phyloP scores from a whole-genome alignment of 2,797 vertebrate species.

The Varecia variegata region DNA sequence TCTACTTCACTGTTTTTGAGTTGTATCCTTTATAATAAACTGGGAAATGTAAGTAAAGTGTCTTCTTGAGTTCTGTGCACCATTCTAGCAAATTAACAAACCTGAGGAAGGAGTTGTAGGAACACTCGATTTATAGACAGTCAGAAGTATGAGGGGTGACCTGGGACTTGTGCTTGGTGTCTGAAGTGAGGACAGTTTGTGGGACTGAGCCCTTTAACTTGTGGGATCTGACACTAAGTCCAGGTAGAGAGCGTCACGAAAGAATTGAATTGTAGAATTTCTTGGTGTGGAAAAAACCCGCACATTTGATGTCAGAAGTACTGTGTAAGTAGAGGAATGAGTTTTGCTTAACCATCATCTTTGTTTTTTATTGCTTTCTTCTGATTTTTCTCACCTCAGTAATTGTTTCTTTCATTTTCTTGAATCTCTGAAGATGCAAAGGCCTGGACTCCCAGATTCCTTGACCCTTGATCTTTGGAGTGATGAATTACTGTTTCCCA shows the following conservation, averaged over 20 bases:
- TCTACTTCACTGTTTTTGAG: not conserved
- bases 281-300: not conserved
- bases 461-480: too few relatives aligned
- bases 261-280: not conserved
- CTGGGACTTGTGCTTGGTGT: not conserved
- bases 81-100: not conserved
- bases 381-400: not conserved
- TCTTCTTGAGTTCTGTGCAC: not conserved
- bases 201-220: not conserved
- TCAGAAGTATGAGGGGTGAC: not conserved
- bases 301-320: not conserved
- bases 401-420: not conserved
- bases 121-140: not conserved
- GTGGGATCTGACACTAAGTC: too few relatives aligned
- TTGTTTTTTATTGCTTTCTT: not conserved
- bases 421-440: not conserved
- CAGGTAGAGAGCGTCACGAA: not conserved
- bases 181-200: not conserved
- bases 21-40: not conserved
- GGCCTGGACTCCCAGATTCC: not conserved
- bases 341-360: not conserved
- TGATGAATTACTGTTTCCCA: not conserved
- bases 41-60: not conserved
- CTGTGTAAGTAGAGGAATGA: not conserved
- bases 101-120: not conserved